Evolutionary conservation across 2,888 invertebrate species (phyloP).

Genomic region (Synanthedon vespiformis): DNA sequence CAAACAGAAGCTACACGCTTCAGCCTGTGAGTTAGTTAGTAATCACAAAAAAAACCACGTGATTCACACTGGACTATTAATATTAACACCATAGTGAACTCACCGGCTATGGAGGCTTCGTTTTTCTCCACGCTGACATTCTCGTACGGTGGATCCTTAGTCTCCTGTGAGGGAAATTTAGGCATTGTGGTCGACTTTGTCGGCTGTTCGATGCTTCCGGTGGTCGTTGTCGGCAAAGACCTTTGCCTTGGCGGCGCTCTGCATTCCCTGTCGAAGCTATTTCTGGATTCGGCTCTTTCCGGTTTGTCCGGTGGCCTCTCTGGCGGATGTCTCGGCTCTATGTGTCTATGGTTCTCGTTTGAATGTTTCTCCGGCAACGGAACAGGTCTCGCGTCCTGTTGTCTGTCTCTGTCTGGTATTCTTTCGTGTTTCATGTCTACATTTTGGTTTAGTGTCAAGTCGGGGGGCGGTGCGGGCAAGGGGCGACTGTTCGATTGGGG

Average conservation of each 20-base stretch:
- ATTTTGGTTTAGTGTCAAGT: conserved; percentile 18
- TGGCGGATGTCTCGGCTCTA: conserved; percentile 30
- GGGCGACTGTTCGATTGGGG: conserved; percentile 58
- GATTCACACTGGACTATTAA: too few relatives aligned
- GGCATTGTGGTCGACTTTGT: conserved; percentile 72
- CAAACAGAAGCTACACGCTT: too few relatives aligned
- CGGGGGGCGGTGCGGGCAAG: conserved; percentile 53
- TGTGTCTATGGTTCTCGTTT: conserved; percentile 15
- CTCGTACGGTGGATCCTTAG: conserved; percentile 54
- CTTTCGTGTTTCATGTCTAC: conserved; percentile 9
- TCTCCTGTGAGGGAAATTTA: conserved; percentile 62
- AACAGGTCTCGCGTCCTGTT: not conserved
- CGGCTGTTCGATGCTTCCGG: conserved; percentile 43
- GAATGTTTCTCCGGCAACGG: conserved; percentile 4
- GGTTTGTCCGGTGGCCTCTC: conserved; percentile 18
- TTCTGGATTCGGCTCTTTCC: conserved; percentile 5
- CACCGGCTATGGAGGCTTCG: conserved; percentile 47
- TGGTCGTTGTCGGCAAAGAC: conserved; percentile 47
- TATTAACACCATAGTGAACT: conserved; percentile 20
- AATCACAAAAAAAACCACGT: too few relatives aligned
- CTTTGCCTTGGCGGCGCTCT: conserved; percentile 54
- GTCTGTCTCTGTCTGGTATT: conserved; percentile 8
- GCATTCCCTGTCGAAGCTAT: conserved; percentile 32
- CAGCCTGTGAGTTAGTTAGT: too few relatives aligned
- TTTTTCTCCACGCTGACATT: conserved; percentile 51